phyloP scores from a whole-genome alignment of 2,113 vertebrate genomes.

The Cygnus buccinator region DNA sequence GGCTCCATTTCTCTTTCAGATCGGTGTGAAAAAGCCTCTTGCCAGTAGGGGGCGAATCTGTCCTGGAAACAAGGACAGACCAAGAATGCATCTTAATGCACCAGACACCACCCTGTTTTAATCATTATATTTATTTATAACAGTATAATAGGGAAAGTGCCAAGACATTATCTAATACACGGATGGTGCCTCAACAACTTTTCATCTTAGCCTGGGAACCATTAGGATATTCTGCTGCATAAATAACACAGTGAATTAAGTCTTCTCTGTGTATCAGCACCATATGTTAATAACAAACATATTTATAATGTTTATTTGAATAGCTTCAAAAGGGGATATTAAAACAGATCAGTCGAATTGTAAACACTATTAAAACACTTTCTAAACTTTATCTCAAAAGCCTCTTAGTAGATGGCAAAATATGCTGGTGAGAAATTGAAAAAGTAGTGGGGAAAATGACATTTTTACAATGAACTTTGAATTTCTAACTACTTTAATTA shows the following conservation, averaged over 20 bases:
- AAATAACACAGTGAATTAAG: conserved; percentile 74
- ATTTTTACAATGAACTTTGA: background rate
- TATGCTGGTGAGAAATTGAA: background rate
- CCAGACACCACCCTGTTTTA: conserved; percentile 44
- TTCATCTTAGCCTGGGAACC: conserved; percentile 79
- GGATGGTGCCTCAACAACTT: conserved; percentile 54
- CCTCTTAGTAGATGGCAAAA: background rate
- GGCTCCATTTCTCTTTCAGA: background rate
- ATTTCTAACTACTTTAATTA: background rate
- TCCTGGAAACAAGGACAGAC: conserved; percentile 15
- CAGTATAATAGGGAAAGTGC: conserved; percentile 65
- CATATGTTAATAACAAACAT: conserved; percentile 63
- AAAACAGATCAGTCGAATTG: conserved; percentile 16
- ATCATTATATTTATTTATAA: conserved; percentile 78
- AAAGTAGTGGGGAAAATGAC: background rate
- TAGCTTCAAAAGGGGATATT: conserved; percentile 28
- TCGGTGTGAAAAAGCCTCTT: conserved; percentile 5
- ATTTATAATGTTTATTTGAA: conserved; percentile 57
- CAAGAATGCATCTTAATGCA: background rate
- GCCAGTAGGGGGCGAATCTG: conserved; percentile 61
- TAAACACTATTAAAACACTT: conserved; percentile 33
- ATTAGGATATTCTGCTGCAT: conserved; percentile 78
- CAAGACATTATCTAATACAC: conserved; percentile 81
- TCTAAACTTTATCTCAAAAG: background rate
- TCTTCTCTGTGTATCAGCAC: conserved; percentile 61